Evolutionary conservation across 2,113 vertebrate species (phyloP), one percentile per base, ranked within the genome.

Genomic region (Phylloscopus whistleri): DNA sequence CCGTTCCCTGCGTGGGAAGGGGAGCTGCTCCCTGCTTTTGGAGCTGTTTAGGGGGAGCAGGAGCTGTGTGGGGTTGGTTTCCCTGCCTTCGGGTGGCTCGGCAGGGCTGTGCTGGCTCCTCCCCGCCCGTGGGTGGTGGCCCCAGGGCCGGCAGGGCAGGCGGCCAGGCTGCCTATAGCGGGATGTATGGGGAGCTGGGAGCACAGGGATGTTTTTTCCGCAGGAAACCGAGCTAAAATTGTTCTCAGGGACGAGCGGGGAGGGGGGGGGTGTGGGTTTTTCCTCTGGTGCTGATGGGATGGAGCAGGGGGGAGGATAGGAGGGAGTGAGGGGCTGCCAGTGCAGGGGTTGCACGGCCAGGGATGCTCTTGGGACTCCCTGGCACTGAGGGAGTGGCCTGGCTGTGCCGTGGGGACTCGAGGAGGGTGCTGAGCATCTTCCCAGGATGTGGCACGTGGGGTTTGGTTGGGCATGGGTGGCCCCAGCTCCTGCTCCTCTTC

Each of bases 141-240:
- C 53, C 72, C 94, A 16, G 76, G 76, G 87, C 70, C 26, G 87
- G 79, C 89, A 72, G 26, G 33, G 84, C 90, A 8, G 60, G 70
- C 37, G 5, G 93, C 64, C 94, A 35, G 85, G 5, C 12, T 19
- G 81, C 90, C 92, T 91, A 81, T 91, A 89, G 92, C 7, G 72
- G 95, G 90, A 86, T 4, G 33, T 85, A 82, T 58, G 78, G 94
- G 92, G 55, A 24, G 46, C 87, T 21, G 6, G 68, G 67, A 95
- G 53, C 74, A 15, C 67, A 1, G 31, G 43, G 17, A 6, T 95
- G 93, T 94, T 96, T 96, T 96, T 96, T 96, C 96, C 96, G 66
- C 58, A 95, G 96, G 94, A 96, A 96, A 69, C 37, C 4, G 17
- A 68, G 83, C 72, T 79, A 60, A 85, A 92, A 86, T 86, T 76